A percentile compares a stretch with the other conserved stretches of the same genome.
Conservation (phyloP, 2,888 invertebrate genomes). For the Pristionchus mayeri region DNA sequence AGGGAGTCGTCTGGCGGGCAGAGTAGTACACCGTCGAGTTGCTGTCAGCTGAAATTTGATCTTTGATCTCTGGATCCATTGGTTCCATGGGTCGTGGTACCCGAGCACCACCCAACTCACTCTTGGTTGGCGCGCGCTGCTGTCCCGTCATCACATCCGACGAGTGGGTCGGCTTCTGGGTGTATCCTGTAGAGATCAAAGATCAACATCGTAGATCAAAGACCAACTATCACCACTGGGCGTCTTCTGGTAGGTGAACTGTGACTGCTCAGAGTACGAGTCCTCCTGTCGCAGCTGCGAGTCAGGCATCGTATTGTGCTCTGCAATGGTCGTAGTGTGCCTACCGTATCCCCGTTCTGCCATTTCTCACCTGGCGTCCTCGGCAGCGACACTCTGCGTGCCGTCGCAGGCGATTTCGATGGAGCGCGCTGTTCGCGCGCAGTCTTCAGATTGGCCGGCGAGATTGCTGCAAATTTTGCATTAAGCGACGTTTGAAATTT, state of each 20-base stretch:
- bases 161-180: slow-evolving; percentile 32
- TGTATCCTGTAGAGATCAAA: slow-evolving; percentile 16
- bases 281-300: slow-evolving; percentile 10
- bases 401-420: neutral
- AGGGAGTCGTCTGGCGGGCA: slow-evolving; percentile 26
- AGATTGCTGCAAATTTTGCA: neutral
- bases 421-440: neutral
- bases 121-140: slow-evolving; percentile 25
- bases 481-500: neutral
- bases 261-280: slow-evolving; percentile 24
- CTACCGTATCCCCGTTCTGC: too few relatives aligned
- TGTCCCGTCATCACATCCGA: slow-evolving; percentile 3
- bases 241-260: slow-evolving; percentile 33
- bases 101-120: neutral
- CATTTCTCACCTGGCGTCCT: neutral
- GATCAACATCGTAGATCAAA: neutral
- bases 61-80: too few relatives aligned
- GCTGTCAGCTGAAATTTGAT: slow-evolving; percentile 6
- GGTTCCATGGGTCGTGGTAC: too few relatives aligned
- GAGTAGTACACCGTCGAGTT: slow-evolving; percentile 5
- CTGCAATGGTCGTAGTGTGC: too few relatives aligned
- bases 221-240: slow-evolving; percentile 30
- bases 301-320: slow-evolving; percentile 33
- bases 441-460: neutral
- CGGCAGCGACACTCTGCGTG: neutral